Conservation (phyloP, 2,888 invertebrate species). For the Aphodius sticticus region DNA sequence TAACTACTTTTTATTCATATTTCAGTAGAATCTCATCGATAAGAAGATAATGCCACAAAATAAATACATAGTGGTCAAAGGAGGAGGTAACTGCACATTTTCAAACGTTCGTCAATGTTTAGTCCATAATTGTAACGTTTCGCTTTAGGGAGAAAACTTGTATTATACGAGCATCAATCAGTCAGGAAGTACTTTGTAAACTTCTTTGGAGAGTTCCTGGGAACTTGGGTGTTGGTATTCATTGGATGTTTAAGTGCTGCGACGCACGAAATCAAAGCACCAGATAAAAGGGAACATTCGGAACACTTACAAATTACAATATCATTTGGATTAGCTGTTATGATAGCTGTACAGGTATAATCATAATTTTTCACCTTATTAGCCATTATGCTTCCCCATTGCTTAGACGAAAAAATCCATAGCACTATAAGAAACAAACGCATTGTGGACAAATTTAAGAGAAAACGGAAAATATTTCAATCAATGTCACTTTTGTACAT, state of each 20-base stretch:
- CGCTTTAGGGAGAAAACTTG: not conserved
- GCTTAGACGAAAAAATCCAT: too few species aligned
- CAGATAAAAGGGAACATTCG: constrained; percentile 37
- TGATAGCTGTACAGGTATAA: constrained; percentile 71
- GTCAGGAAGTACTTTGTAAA: not conserved
- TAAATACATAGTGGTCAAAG: not conserved
- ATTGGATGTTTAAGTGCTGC: constrained; percentile 79
- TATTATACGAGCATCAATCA: not conserved
- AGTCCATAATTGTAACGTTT: not conserved
- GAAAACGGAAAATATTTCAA: too few species aligned
- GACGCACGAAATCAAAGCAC: constrained; percentile 50
- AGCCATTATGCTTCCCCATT: not conserved
- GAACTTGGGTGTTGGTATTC: constrained; percentile 72
- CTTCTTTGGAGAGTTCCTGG: constrained; percentile 67
- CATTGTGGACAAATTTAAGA: too few species aligned
- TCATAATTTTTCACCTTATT: not conserved
- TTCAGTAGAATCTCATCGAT: not conserved
- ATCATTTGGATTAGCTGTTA: constrained; percentile 74
- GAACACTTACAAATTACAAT: constrained; percentile 64
- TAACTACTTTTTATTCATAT: not conserved
- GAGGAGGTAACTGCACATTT: not conserved
- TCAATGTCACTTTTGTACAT: too few species aligned
- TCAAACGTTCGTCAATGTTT: not conserved
- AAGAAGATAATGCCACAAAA: not conserved
- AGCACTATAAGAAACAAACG: too few species aligned